Base-by-base conservation (phyloP, 92 coral and sea anemone genomes). In the Phenganax stokvisi region DNA sequence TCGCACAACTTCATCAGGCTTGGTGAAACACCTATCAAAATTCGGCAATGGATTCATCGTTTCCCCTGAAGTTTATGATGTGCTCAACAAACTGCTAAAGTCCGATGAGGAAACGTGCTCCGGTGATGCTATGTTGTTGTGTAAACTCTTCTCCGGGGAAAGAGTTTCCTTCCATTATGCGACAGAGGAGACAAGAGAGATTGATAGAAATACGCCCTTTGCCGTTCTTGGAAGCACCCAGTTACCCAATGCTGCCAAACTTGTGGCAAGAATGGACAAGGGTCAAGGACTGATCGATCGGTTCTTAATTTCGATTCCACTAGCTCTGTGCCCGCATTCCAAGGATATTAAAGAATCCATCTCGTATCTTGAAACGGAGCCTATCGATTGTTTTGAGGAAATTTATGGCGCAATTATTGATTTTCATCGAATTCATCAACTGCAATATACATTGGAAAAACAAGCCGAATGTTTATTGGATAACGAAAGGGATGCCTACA, bases 1-100 rank as follows among this genome's bases (percentile, higher is more conserved):
- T 57, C 77, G 87, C n/a, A 76, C 85, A 44, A 87, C 87, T n/a
- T 87, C 85, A 53, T 65, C 90, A 15, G 90, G 87, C 57, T 71
- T 87, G 37, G 83, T 83, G 15, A 84, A 84, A 64, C 85, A 84
- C 57, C 59, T 80, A 7, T 59, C 90, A 20, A 87, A 85, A 37
- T 66, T 60, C 44, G 83, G 77, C 25, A 71, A 80, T 17, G 79
- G 79, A 9, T 84, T 59, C 68, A 37, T 84, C 12, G 85, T 84
- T 13, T 85, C 83, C 25, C 80, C 90, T 29, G 88, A 85, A 58
- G 59, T 87, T 17, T 87, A 51, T 31, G 81, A 85, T 81, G 76
- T 87, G 17, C 62, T 85, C 7, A 87, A 87, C 84, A 87, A 87
- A 68, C 58, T 87, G 51, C 83, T 87, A 10, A 69, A 78, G 55